Evolutionary conservation across 2,888 invertebrate species (phyloP), one percentile per base, ranked within the genome.

Genomic region (Dexiosoma caninum): DNA sequence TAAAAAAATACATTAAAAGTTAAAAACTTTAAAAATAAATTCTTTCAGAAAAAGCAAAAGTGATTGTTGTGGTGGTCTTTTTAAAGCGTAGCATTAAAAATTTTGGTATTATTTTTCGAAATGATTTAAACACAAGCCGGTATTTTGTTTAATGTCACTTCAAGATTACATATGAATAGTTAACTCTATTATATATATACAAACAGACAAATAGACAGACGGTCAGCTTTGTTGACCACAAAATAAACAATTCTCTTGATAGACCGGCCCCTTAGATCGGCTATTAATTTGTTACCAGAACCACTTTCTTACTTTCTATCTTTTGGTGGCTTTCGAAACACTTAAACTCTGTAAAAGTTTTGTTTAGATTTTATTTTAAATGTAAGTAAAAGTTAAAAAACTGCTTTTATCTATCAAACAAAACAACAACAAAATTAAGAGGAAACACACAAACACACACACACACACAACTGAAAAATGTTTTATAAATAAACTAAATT

Each of bases 1-100:
- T 1, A n/a, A 37, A 55, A 37, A 37, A 51, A 35, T 5, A 7
- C 37, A 21, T 32, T 16, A 14, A 23, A 55, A 21, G 6, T 14
- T 10, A 40, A 19, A 60, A 44, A 23, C 35, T 7, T 53, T 53
- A 35, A 46, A 21, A 40, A 37, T 42, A 75, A 75, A 67, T 75
- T 75, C 67, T 75, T 67, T 42, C 23, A 51, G 49, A 23, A 75
- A 75, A 75, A 75, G 49, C 67, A 75, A 75, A 67, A 75, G 71
- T 60, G 49, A n/a, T 72, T 62, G 21, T 37, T 55, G 12, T 8
- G 12, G 14, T 16, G 21, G 27, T 27, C 3, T 6, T 5, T 6
- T 27, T 27, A 27, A 12, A 46, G 40, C n/a, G n/a, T 53, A 21
- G 2, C 23, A 57, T 59, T 12, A 64, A 46, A n/a, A 3, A 30